Conservation (phyloP, 1,140 invertebrate species). For the Penaeus indicus region DNA sequence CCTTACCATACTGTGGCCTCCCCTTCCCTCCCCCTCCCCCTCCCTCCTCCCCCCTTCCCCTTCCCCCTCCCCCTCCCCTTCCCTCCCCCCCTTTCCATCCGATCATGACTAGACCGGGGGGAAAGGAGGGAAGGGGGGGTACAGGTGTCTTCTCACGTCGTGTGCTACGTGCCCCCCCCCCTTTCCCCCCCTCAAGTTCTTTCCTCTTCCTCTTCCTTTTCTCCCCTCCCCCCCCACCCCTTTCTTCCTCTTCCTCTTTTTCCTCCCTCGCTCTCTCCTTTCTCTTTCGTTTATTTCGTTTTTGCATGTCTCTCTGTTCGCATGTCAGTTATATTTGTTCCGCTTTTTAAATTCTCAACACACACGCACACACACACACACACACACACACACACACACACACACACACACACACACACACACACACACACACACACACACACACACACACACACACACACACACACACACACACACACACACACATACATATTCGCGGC, state of each 20-base stretch:
- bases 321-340: neutral
- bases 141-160: neutral
- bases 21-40: no score
- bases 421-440: constrained; percentile 31
- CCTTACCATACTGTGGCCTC: no score
- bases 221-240: neutral
- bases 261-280: neutral
- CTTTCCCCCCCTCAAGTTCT: neutral
- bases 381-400: constrained; percentile 42
- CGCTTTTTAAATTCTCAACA: neutral
- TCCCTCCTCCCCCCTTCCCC: no score
- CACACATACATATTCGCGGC: no score
- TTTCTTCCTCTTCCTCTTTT: neutral
- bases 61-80: neutral
- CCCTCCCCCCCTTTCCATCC: neutral
- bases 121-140: neutral
- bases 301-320: neutral
- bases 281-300: neutral
- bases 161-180: neutral
- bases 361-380: constrained; percentile 41
- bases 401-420: constrained; percentile 42
- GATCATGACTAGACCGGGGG: neutral
- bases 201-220: neutral
- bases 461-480: no score
- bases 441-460: no score